Base-by-base conservation (phyloP, 2,113 vertebrate species). In the Oxygymnocypris stewartii region DNA sequence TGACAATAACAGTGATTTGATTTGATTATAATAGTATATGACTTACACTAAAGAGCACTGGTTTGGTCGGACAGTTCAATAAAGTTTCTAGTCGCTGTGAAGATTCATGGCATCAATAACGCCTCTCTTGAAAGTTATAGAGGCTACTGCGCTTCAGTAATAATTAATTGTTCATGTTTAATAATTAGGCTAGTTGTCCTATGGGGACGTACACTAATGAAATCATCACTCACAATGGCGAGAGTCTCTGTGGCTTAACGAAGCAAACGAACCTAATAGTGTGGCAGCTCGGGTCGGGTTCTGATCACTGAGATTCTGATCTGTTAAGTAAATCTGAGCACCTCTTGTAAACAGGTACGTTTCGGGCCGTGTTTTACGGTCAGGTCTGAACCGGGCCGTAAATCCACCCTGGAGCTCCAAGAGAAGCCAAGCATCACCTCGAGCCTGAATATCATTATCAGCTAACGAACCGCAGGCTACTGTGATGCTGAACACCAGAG, bases 101-200 rank as follows among this genome's bases (percentile, higher is more conserved):
- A 16, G n/a, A 3, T 14, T 25, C 37, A 31, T 40, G 42, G 85
- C 67, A 84, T 86, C 92, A 90, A 65, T 40, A 20, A 28, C 23
- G 1, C 57, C 8, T 44, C 79, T 49, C 31, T 13, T 3, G 31
- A 31, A 35, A 79, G 28, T 23, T 79, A 11, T 57, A 59, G 1
- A n/a, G 75, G 49, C 77, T 0, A 14, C 31, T 42, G 35, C 4
- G 12, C 54, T 42, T 61, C 35, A 80, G 35, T 80, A 42, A 40
- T 79, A 80, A 61, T 63, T 13, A 61, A 61, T n/a, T 16, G 78
- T 31, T 47, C 73, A 49, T 76, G 73, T 76, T 76, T 81, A 65
- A 81, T 81, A 31, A 81, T 47, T 47, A 65, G n/a, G 40, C 28
- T 28, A 12, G 51, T 79, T 61, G 51, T 61, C 77, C 51, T n/a